Conservation (phyloP, 2,113 vertebrate genomes). For the Cyprinodon brontotheroides region DNA sequence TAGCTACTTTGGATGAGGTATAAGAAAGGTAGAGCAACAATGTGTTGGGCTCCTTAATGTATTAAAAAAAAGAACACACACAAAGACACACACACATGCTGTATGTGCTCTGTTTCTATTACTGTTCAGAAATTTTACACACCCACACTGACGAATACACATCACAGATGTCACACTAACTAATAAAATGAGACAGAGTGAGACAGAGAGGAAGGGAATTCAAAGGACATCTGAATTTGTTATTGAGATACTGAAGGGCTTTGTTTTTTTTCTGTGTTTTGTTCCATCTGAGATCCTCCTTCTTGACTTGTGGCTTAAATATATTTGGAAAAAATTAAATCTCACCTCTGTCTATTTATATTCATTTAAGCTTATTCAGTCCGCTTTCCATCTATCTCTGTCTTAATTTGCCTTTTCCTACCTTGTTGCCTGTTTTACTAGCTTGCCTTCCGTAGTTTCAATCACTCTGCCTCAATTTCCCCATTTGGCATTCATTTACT, state of each 20-base stretch:
- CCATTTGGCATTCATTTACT: conserved; percentile 42
- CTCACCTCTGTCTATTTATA: conserved; percentile 42
- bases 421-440: conserved; percentile 29
- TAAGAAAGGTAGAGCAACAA: too few relatives aligned
- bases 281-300: conserved; percentile 33
- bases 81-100: background rate
- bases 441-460: conserved; percentile 23
- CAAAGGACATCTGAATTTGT: conserved; percentile 65
- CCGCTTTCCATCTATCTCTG: conserved; percentile 25
- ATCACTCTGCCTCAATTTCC: conserved; percentile 14
- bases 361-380: conserved; percentile 31
- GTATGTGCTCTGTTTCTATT: conserved; percentile 14
- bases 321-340: conserved; percentile 45
- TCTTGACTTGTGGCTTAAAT: conserved; percentile 54
- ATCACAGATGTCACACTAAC: conserved; percentile 52
- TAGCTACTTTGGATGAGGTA: too few relatives aligned
- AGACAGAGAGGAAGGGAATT: conserved; percentile 64
- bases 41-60: too few relatives aligned
- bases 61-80: too few relatives aligned
- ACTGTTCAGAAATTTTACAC: conserved; percentile 19
- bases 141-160: background rate
- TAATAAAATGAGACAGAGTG: conserved; percentile 71
- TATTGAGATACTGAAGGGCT: conserved; percentile 68
- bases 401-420: conserved; percentile 15
- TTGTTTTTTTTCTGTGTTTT: conserved; percentile 55